Conservation (phyloP, 2,113 vertebrate species). For the Mus musculus region DNA sequence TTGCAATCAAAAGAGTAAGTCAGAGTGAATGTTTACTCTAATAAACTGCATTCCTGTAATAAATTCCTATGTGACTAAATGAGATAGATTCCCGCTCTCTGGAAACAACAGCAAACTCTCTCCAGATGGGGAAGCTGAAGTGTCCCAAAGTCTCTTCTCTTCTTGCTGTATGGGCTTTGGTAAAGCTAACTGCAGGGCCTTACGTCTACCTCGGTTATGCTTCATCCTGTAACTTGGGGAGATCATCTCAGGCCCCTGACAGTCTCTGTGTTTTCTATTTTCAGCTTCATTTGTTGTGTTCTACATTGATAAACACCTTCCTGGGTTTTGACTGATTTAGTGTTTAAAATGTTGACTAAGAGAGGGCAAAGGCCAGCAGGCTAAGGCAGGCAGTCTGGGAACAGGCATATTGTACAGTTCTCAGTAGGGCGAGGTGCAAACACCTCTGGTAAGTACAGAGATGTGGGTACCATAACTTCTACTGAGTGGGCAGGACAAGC, state of each 20-base stretch:
- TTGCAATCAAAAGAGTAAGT: background rate
- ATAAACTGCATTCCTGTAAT: background rate
- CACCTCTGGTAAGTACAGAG: background rate
- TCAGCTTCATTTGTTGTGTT: slow-evolving; percentile 27
- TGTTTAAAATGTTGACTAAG: background rate
- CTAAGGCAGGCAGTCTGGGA: background rate
- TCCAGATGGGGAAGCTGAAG: background rate
- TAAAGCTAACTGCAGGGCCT: background rate
- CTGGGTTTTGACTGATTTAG: background rate
- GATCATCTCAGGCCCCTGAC: background rate
- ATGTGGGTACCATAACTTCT: background rate
- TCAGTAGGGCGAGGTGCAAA: background rate
- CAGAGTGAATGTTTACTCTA: background rate
- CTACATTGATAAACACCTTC: background rate
- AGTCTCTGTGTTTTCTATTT: slow-evolving; percentile 19
- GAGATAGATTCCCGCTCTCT: background rate
- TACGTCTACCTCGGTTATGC: background rate
- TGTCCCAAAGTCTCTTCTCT: background rate
- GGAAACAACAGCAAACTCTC: background rate
- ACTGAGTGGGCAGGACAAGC: background rate
- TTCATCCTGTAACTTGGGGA: background rate
- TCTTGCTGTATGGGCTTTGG: background rate
- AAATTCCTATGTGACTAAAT: background rate
- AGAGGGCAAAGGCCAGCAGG: background rate
- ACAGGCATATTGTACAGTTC: background rate